Evolutionary conservation across 2,113 vertebrate species (phyloP), one percentile per base, ranked within the genome.

Genomic region (Scomber scombrus): DNA sequence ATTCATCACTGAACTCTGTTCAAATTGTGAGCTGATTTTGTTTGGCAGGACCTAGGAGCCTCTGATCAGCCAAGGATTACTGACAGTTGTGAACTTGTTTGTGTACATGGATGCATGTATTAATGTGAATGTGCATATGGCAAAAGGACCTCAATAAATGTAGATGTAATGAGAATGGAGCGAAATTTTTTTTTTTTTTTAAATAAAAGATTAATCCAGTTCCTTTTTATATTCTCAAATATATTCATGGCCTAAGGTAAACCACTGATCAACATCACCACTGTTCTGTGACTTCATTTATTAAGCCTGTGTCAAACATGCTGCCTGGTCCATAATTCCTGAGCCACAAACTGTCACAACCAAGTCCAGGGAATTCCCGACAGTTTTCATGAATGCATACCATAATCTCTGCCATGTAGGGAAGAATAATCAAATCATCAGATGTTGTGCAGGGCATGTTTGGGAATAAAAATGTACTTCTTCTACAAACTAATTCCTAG

Each of bases 11-110:
- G 74, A 84, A 86, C 72, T 82, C 65, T 64, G 65, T 58, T 85
- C 46, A 54, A 58, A 78, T 88, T 85, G 83, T 70, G 74, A 80
- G 65, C 31, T 88, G 89, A 90, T 88, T 88, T 80, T 85, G 80
- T 91, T 91, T 84, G 77, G 75, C 69, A 65, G 51, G 60, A 80
- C 82, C 85, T 80, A 21, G 40, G 73, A 76, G 81, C 55, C 45
- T 81, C 56, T 26, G 60, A 71, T 85, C 67, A 47, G 18, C 47
- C 23, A 47, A 74, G 58, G 79, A 75, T 84, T 69, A 71, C 64
- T 72, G 58, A 72, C 46, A 52, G 73, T 49, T 80, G 71, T 57
- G 55, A 70, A 61, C 57, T 66, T 78, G 74, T 82, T 78, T 64
- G 72, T 54, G 54, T 23, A 64, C 12, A 9, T 51, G 46, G 51